phyloP scores from a whole-genome alignment of 2,888 invertebrate genomes.

The Holacanthella duospinosa region DNA sequence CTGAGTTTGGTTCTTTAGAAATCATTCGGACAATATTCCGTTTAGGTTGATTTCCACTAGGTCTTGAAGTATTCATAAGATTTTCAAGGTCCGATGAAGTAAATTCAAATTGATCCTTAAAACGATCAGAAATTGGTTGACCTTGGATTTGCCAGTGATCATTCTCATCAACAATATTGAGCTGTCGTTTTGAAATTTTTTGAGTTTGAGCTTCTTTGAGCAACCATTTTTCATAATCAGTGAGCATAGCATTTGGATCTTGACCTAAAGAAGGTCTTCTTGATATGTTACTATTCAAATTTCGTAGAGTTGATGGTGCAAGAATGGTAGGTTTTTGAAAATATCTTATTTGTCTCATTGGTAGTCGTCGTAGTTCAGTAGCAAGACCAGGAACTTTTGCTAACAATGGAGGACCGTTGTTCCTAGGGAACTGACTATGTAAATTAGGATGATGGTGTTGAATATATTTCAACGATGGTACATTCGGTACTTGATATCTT shows the following conservation, averaged over 20 bases:
- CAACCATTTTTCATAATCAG: constrained; percentile 4
- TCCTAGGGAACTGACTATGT: background rate
- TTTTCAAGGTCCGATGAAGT: background rate
- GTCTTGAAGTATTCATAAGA: no score
- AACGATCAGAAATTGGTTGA: background rate
- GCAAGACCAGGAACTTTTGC: background rate
- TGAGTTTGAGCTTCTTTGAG: no score
- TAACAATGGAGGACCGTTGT: background rate
- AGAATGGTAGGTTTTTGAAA: no score
- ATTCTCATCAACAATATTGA: background rate
- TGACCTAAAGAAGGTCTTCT: background rate
- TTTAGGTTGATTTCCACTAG: background rate
- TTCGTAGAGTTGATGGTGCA: background rate
- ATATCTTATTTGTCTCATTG: background rate
- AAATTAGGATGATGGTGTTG: background rate
- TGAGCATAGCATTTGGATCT: constrained; percentile 1
- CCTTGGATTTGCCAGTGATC: background rate
- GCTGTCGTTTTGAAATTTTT: background rate
- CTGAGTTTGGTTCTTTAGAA: background rate
- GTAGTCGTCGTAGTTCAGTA: background rate
- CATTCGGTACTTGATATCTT: background rate
- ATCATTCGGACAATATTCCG: background rate
- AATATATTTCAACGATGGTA: no score
- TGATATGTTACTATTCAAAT: background rate
- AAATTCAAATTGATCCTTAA: background rate